Evolutionary conservation across 2,888 invertebrate species (phyloP).

Genomic region (Silvanus unidentatus): DNA sequence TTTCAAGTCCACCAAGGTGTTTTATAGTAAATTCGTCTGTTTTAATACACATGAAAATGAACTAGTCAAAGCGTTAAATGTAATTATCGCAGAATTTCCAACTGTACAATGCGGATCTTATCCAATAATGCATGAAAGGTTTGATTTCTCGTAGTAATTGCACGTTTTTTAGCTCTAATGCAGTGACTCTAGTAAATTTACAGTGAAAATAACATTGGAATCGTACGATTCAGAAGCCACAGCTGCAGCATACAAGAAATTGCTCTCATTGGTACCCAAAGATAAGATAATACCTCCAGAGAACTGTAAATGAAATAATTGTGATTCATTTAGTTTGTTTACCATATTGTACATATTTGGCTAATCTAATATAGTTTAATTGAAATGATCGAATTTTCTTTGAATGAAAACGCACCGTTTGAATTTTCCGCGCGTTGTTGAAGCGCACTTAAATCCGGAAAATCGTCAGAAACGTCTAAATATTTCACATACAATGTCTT

Average conservation of each 20-base stretch:
- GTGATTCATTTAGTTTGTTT: too few relatives aligned
- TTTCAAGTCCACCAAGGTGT: constrained; percentile 42
- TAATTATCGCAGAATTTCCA: constrained; percentile 46
- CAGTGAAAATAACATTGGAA: constrained; percentile 50
- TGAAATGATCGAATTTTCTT: too few relatives aligned
- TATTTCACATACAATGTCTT: too few relatives aligned
- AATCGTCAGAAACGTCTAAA: too few relatives aligned
- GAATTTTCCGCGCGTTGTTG: too few relatives aligned
- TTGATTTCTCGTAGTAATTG: too few relatives aligned
- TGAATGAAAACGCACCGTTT: too few relatives aligned
- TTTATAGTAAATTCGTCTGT: constrained; percentile 45
- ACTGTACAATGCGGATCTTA: constrained; percentile 51
- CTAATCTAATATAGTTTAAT: too few relatives aligned
- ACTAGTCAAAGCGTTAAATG: constrained; percentile 44
- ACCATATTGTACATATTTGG: too few relatives aligned
- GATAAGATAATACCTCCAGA: constrained; percentile 25
- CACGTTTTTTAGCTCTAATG: not conserved
- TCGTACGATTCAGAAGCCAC: constrained; percentile 41
- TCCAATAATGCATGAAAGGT: constrained; percentile 47
- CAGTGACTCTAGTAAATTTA: constrained; percentile 42
- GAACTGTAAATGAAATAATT: too few relatives aligned
- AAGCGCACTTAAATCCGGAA: too few relatives aligned
- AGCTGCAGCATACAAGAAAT: constrained; percentile 40
- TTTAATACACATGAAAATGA: constrained; percentile 47
- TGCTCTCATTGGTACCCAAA: constrained; percentile 39